A percentile compares a stretch with the other conserved stretches of the same genome.
Conservation (phyloP, 2,113 vertebrate genomes). For the Nannobrachium achirus region DNA sequence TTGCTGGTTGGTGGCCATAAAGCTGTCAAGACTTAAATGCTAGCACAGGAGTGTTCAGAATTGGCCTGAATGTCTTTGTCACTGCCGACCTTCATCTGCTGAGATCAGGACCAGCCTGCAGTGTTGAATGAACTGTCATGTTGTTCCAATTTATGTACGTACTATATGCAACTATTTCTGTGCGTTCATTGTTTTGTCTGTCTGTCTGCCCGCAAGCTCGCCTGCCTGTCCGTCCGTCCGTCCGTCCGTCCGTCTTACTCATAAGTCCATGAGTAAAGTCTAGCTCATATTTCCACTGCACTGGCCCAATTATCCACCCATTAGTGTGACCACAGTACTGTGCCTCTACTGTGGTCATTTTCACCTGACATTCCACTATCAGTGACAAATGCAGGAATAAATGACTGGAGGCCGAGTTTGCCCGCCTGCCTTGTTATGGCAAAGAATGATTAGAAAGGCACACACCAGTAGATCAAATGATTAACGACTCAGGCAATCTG, state of each 20-base stretch:
- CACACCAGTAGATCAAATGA: conserved; percentile 68
- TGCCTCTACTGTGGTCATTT: conserved; percentile 35
- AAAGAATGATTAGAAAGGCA: conserved; percentile 73
- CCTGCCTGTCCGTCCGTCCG: no score
- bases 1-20: background rate
- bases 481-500: conserved; percentile 51
- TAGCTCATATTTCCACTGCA: no score
- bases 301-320: no score
- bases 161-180: no score
- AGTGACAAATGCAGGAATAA: conserved; percentile 69
- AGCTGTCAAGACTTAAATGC: background rate
- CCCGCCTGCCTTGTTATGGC: conserved; percentile 69
- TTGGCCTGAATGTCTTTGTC: conserved; percentile 1
- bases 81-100: conserved; percentile 13
- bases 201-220: no score
- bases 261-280: no score
- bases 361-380: conserved; percentile 41
- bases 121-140: no score
- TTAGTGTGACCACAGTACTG: background rate
- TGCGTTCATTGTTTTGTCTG: no score
- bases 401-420: conserved; percentile 53
- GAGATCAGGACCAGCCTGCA: conserved; percentile 1
- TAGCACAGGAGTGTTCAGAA: background rate
- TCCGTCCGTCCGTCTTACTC: no score
- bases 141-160: no score